Evolutionary conservation across 2,888 invertebrate species (phyloP).

Genomic region (Eupithecia vulgata): DNA sequence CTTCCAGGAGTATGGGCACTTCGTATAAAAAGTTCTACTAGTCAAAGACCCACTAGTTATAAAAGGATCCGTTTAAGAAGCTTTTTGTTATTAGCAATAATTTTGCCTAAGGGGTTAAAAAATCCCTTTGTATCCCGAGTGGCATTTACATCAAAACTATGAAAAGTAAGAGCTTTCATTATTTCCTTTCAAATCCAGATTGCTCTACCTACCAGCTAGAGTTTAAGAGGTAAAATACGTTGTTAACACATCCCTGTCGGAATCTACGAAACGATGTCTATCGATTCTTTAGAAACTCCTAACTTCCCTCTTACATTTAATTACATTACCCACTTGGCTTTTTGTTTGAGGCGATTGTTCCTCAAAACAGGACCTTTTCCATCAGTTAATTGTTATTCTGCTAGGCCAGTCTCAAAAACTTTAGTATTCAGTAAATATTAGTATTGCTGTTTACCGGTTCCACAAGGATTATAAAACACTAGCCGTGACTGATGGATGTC

Average conservation of each 20-base stretch:
- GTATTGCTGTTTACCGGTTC: neutral
- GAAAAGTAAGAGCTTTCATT: neutral
- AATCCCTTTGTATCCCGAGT: neutral
- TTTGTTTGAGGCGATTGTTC: conserved; percentile 22
- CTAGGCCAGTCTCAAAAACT: neutral
- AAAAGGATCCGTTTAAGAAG: neutral
- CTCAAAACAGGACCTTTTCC: conserved; percentile 6
- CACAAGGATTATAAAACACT: neutral
- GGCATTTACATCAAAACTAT: neutral
- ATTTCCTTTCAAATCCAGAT: neutral
- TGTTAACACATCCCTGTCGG: conserved; percentile 52
- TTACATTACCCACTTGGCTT: conserved; percentile 50
- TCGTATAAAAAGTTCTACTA: conserved; percentile 24
- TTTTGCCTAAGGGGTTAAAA: neutral
- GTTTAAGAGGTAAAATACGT: conserved; percentile 52
- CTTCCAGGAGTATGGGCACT: neutral
- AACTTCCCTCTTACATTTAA: conserved; percentile 61
- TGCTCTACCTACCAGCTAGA: neutral
- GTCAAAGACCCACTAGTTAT: conserved; percentile 46
- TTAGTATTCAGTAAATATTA: neutral
- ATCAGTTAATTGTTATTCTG: conserved; percentile 12
- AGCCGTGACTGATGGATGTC: neutral
- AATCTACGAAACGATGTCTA: conserved; percentile 29
- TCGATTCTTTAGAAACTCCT: conserved; percentile 41
- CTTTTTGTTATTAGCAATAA: neutral